Percentiles rank a stretch among this genome's conserved stretches.
phyloP scores from a whole-genome alignment of 35 echinoderm and acorn worm genomes.

The Ophiothrix spiculata region DNA sequence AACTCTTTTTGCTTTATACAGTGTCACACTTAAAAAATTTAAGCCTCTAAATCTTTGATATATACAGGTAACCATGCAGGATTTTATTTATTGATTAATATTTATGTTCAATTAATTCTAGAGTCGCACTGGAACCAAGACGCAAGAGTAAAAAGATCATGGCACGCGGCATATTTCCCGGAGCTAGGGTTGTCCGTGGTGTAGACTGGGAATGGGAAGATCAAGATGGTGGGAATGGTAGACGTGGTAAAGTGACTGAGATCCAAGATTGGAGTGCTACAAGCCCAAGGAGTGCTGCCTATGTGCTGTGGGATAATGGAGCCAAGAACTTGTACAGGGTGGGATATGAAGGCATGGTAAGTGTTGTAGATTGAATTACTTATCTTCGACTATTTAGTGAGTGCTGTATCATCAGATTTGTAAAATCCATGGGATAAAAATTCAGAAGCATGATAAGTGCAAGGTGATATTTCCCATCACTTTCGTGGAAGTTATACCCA shows the following conservation, averaged over 20 bases:
- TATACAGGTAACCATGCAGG: not conserved
- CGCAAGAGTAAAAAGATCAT: conserved; percentile 99
- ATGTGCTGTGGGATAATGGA: conserved; percentile 97
- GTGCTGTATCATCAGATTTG: no score
- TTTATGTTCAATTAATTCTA: conserved; percentile 18
- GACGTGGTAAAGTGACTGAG: conserved; percentile 88
- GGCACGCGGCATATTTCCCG: conserved; percentile 91
- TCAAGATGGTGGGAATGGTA: conserved; percentile 90
- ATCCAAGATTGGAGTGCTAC: conserved; percentile 97
- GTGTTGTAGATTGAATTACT: not conserved
- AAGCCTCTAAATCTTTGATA: not conserved
- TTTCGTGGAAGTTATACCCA: no score
- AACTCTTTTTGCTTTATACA: no score
- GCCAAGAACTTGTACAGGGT: conserved; percentile 95
- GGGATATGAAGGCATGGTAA: conserved; percentile 98
- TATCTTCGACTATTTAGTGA: no score
- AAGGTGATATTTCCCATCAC: no score
- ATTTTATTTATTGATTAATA: no score
- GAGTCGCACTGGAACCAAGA: conserved; percentile 85
- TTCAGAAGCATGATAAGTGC: no score
- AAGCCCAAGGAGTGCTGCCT: conserved; percentile 92
- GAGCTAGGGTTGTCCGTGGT: conserved; percentile 86
- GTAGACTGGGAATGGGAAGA: conserved; percentile 99
- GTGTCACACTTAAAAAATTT: no score
- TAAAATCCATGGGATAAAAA: no score